A percentile compares a stretch with the other conserved stretches of the same genome.
These are phyloP conservation scores for Alca torda DNA, from an alignment of 2,797 vertebrate genomes.

Conservation along the genomic window DNA sequence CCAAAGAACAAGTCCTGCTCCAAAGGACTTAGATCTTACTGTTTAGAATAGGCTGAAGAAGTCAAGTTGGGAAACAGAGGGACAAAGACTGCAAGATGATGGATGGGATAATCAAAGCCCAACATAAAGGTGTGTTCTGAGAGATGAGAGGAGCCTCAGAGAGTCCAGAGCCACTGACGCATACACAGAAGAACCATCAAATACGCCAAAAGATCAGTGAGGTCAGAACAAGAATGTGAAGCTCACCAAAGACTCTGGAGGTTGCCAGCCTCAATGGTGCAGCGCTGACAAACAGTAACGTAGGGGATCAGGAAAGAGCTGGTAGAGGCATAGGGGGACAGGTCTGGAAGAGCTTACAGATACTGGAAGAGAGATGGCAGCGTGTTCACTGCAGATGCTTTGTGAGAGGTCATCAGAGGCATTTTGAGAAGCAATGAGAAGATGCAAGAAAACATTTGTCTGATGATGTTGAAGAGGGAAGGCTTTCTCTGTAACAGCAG, in stretches of 20 bases:
- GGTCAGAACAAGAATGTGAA: neutral
- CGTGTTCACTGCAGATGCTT: neutral
- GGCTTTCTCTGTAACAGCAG: neutral
- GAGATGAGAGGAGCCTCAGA: neutral
- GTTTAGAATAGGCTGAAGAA: neutral
- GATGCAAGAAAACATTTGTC: neutral
- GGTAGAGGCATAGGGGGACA: neutral
- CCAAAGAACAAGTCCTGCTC: neutral
- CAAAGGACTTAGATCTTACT: neutral
- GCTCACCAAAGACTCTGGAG: neutral
- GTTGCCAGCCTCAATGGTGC: neutral
- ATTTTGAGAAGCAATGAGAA: neutral
- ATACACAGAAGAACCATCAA: neutral
- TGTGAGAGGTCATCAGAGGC: neutral
- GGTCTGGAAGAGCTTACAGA: neutral
- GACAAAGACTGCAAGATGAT: neutral
- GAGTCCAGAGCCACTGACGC: neutral
- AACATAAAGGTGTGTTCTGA: neutral
- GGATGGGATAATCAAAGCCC: neutral
- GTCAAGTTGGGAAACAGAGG: neutral
- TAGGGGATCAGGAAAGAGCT: neutral
- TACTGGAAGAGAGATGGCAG: neutral
- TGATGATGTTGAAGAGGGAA: neutral
- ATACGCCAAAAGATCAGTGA: neutral
- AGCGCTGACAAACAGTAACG: neutral